Evolutionary conservation across 1,140 invertebrate species (phyloP).

Genomic region (Eurosta solidaginis): DNA sequence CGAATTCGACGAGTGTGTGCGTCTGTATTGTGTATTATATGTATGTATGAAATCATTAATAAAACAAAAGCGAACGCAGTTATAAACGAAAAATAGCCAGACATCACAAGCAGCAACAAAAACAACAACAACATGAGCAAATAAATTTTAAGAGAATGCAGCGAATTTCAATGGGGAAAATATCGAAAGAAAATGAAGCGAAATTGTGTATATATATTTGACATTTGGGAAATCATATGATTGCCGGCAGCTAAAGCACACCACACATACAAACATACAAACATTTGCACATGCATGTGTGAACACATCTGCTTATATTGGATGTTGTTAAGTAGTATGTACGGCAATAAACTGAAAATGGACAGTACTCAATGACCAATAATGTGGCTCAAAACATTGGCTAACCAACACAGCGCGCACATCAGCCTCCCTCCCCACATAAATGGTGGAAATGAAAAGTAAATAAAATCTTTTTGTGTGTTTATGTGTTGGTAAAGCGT

Average conservation of each 20-base stretch:
- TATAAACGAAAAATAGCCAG: neutral
- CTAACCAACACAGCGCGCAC: neutral
- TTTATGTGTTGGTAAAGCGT: neutral
- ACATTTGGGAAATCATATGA: slow-evolving; percentile 4
- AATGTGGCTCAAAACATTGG: neutral
- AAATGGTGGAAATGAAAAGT: too few species aligned
- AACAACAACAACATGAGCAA: neutral
- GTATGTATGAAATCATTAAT: neutral
- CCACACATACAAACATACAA: neutral
- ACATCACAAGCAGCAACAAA: too few species aligned
- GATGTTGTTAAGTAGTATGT: too few species aligned
- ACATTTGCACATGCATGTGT: neutral
- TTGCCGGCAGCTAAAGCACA: neutral
- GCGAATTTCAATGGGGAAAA: neutral
- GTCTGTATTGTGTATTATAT: neutral
- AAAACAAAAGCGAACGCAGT: neutral
- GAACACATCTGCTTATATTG: too few species aligned
- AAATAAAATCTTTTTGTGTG: too few species aligned
- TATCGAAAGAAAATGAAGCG: neutral
- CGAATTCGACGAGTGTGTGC: neutral
- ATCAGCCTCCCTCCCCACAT: too few species aligned
- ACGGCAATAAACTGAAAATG: neutral
- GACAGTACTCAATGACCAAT: neutral
- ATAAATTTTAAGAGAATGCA: neutral
- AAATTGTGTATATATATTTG: too few species aligned